Base-by-base conservation (phyloP, 2,888 invertebrate species). In the Pyrocoelia pectoralis region DNA sequence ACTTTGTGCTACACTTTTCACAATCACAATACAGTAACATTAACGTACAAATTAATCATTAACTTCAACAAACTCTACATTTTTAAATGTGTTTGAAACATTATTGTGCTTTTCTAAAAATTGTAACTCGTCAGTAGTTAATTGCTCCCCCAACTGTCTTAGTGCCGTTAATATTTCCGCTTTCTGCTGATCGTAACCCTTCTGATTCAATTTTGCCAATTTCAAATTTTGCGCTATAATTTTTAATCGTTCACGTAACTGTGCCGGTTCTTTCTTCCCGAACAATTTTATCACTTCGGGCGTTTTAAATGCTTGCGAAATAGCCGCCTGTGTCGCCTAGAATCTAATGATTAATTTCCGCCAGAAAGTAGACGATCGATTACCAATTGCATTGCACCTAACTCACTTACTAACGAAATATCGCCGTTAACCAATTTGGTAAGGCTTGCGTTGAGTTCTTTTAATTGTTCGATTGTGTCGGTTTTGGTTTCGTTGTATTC, bases 261-360 rank as follows among this genome's bases (percentile, higher is more conserved):
- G 87, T 46, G 84, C 85, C 1, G 90, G 88, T 75, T 91, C 89
- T 69, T 88, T 86, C 74, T 86, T 87, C 1, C 89, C 90, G 83
- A 91, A 91, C 79, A 91, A 83, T 72, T 86, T 81, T 40, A 91
- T 90, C 1, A 91, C 88, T 77, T 90, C 90, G 3, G 91, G 90
- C 1, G 91, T 91, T 79, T 88, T 85, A 76, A 91, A 91, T 1
- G 91, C 90, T 72, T 88, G 84, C 65, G 89, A 88, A 53, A 92
- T 90, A 8, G 91, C 90, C 68, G 89, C 89, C 79, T 88, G 88
- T 19, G 89, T 89, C 2, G 90, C 89, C 89, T 89, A 72, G 56
- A 78, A 76, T 58, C 58, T 2, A 4, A 13, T 46, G 2, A 13
- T 46, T 46, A 14, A 46, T 4, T 3, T 15, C 2, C 48, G 48